These are phyloP conservation scores for Pseudopodoces humilis DNA, from an alignment of 2,113 vertebrate genomes.

Conservation along the genomic window DNA sequence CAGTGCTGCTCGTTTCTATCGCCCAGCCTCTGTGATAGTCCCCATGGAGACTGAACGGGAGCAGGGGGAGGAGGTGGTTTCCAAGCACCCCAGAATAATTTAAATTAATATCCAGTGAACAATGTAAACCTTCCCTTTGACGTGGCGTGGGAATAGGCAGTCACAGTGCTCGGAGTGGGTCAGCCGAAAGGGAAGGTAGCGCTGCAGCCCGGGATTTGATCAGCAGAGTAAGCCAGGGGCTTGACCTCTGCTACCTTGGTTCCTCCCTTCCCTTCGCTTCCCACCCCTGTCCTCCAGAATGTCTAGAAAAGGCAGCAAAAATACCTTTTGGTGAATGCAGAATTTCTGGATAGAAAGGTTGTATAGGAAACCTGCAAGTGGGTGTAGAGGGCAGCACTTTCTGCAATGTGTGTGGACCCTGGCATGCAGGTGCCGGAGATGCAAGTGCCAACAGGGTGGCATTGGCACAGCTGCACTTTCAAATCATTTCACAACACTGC, in stretches of 20 bases:
- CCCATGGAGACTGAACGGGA: conserved; percentile 4
- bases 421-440: not conserved
- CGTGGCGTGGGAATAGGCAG: conserved; percentile 67
- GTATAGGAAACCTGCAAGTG: fast-evolving
- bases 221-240: not conserved
- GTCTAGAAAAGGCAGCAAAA: not conserved
- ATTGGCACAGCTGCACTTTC: not conserved
- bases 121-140: conserved; percentile 64
- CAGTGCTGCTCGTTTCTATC: not conserved
- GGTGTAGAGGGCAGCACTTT: fast-evolving
- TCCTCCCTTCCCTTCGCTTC: not conserved
- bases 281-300: not conserved
- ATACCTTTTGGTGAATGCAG: not conserved
- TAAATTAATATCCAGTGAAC: conserved; percentile 72
- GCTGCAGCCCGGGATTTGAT: not conserved
- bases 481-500: not conserved
- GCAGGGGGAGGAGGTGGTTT: conserved; percentile 21
- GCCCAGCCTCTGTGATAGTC: not conserved
- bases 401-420: fast-evolving
- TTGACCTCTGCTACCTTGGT: conserved; percentile 40
- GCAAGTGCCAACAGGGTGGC: not conserved
- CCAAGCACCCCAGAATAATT: conserved; percentile 55
- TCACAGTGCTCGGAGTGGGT: not conserved
- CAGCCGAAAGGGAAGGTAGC: conserved; percentile 24
- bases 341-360: not conserved